Conservation (phyloP, 2,797 vertebrate species). For the Sebastes wilsoni region DNA sequence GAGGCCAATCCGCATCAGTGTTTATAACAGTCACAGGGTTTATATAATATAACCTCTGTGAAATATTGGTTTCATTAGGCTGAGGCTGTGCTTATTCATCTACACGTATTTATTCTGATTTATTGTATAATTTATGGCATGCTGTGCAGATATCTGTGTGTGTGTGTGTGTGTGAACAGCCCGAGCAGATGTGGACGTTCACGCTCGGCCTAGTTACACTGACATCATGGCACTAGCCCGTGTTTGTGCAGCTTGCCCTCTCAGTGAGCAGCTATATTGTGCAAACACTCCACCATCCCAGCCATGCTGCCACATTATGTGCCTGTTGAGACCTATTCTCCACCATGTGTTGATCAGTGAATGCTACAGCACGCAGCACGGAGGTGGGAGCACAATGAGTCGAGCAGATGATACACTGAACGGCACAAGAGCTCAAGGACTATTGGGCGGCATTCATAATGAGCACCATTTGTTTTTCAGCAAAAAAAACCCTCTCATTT, state of each 20-base stretch:
- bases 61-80: too few relatives aligned
- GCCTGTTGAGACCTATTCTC: conserved; percentile 29
- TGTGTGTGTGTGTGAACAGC: not conserved
- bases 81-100: too few relatives aligned
- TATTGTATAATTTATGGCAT: not conserved
- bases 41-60: too few relatives aligned
- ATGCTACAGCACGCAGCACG: not conserved
- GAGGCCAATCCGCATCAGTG: too few relatives aligned
- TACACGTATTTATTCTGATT: not conserved
- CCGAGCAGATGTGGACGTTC: conserved; percentile 44
- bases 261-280: conserved; percentile 18
- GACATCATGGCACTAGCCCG: conserved; percentile 50
- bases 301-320: conserved; percentile 19
- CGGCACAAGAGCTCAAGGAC: not conserved
- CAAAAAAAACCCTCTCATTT: not conserved
- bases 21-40: too few relatives aligned
- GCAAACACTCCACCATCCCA: conserved; percentile 35
- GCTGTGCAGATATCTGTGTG: not conserved
- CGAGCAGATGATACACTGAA: not conserved
- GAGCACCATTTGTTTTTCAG: not conserved
- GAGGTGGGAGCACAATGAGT: not conserved
- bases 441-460: not conserved
- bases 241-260: conserved; percentile 68
- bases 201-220: conserved; percentile 29
- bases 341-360: conserved; percentile 29